Evolutionary conservation across 2,888 invertebrate species (phyloP).

Genomic region (Rhimphoctona megacephalus): DNA sequence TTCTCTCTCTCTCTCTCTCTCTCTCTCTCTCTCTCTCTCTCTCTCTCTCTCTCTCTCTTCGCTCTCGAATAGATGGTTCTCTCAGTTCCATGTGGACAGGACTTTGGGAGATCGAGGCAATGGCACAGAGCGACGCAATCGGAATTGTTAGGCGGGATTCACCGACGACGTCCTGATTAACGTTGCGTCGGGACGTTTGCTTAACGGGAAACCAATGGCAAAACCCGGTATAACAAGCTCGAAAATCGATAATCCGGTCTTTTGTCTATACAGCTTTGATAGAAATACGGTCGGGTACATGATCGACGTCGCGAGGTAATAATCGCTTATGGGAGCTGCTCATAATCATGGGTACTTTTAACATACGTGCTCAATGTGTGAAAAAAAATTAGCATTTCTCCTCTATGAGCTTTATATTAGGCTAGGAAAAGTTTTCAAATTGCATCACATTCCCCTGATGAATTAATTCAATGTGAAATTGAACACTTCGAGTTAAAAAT

Average conservation of each 20-base stretch:
- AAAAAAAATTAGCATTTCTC: neutral
- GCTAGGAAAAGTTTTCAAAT: neutral
- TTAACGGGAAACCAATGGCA: conserved; percentile 52
- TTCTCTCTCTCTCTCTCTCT: neutral
- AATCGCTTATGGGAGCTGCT: conserved; percentile 35
- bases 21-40: neutral
- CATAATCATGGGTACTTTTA: neutral
- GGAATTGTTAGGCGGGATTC: conserved; percentile 63
- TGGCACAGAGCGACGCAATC: conserved; percentile 55
- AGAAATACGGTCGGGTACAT: conserved; percentile 31
- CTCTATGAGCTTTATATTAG: neutral
- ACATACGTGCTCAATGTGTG: neutral
- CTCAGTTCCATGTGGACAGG: conserved; percentile 19
- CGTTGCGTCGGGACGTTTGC: conserved; percentile 51
- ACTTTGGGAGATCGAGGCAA: conserved; percentile 53
- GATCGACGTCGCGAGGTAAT: conserved; percentile 50
- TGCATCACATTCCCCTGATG: neutral
- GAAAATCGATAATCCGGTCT: conserved; percentile 63
- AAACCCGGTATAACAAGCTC: conserved; percentile 37
- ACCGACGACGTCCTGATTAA: conserved; percentile 66
- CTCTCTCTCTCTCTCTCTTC: neutral
- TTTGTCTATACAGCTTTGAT: conserved; percentile 55
- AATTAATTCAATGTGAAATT: neutral
- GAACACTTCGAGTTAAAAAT: neutral
- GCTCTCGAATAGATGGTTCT: neutral